Base-by-base conservation (phyloP, 2,888 invertebrate genomes). In the Microchrysa polita region DNA sequence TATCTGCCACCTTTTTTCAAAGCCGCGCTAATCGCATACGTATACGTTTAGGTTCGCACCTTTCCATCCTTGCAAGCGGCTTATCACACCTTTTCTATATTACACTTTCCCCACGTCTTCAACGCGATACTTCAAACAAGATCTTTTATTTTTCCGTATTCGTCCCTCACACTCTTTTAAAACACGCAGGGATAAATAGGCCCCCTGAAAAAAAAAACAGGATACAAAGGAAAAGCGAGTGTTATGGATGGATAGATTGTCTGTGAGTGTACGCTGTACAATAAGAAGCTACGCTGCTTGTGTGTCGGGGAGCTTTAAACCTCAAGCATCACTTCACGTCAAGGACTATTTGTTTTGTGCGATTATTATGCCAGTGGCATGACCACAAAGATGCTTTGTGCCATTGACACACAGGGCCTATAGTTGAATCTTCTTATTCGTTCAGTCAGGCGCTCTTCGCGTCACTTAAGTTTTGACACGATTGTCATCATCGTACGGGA, bases 361-460 rank as follows among this genome's bases (percentile, higher is more conserved):
- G n/a, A n/a, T n/a, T n/a, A 72, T 72, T 60, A 72, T 72, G 72
- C 72, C 48, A 60, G 52, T 27, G 27, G 72, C 60, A 60, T 72
- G 60, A 55, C 72, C 72, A 72, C 52, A 34, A 72, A 72, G 60
- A 59, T 59, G 60, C 42, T 71, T 71, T 59, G 53, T 71, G 52
- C 60, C 60, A 72, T 27, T 23, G 20, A 18, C 69, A 55, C n/a
- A n/a, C n/a, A n/a, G n/a, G n/a, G n/a, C n/a, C n/a, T n/a, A n/a
- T n/a, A n/a, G n/a, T n/a, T n/a, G n/a, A n/a, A n/a, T n/a, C n/a
- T n/a, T 65, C 18, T 18, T 48, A 20, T 22, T 44, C 48, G 22
- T n/a, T n/a, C n/a, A n/a, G n/a, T n/a, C n/a, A n/a, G 27, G 27
- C 2, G 65, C 65, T 65, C 44, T 65, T 48, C 23, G 48, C 48